Conservation (phyloP, 2,888 invertebrate species). For the Dusona sp. region DNA sequence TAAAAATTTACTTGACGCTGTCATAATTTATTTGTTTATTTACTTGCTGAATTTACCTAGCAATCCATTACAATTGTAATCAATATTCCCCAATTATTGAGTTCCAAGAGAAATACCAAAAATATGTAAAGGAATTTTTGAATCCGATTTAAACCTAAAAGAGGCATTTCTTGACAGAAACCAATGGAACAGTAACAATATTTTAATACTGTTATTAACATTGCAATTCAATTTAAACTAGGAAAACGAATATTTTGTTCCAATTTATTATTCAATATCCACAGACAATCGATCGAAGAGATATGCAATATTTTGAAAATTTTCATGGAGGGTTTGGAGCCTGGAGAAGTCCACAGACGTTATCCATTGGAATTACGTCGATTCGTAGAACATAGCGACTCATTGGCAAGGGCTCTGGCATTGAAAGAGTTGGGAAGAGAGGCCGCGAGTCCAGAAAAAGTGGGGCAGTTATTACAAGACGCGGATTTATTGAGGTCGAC, state of each 20-base stretch:
- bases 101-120: too few species aligned
- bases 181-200: neutral
- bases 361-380: constrained; percentile 76
- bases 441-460: constrained; percentile 70
- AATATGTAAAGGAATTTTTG: too few species aligned
- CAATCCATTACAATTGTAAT: too few species aligned
- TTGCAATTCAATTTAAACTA: neutral
- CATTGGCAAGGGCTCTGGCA: constrained; percentile 74
- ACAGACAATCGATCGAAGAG: constrained; percentile 75
- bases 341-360: constrained; percentile 75
- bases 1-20: too few species aligned
- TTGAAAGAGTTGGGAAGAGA: constrained; percentile 75
- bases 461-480: constrained; percentile 85
- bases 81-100: too few species aligned
- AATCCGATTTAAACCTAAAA: too few species aligned
- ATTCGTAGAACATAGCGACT: constrained; percentile 73
- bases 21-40: too few species aligned
- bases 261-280: constrained; percentile 20
- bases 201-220: neutral
- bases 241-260: neutral
- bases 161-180: too few species aligned
- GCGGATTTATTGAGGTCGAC: constrained; percentile 86
- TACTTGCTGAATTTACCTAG: too few species aligned
- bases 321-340: constrained; percentile 72
- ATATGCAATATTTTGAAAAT: constrained; percentile 76